Evolutionary conservation across 2,113 vertebrate species (phyloP).

Genomic region (Nothocercus nigrocapillus): DNA sequence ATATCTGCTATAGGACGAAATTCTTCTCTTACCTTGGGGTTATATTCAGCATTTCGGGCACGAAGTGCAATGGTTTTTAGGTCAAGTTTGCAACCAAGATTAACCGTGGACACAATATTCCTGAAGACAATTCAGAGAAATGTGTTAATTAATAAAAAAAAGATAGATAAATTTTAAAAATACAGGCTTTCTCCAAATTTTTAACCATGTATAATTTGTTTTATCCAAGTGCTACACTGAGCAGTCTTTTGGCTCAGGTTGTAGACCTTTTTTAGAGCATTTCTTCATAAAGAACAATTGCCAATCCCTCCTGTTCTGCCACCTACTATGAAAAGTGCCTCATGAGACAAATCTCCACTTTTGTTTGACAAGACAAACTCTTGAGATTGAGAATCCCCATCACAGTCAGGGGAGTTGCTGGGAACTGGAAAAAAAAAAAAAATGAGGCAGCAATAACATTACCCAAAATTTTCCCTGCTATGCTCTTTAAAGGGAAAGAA

Average conservation of each 20-base stretch:
- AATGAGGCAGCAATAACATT: background rate
- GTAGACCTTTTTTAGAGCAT: background rate
- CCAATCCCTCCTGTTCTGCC: background rate
- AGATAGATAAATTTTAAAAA: background rate
- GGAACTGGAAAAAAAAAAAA: background rate
- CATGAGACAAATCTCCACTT: background rate
- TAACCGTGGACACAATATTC: slow-evolving; percentile 99
- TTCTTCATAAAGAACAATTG: background rate
- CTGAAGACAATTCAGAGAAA: slow-evolving; percentile 74
- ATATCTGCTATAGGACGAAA: background rate
- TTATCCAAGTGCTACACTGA: background rate
- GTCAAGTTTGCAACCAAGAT: slow-evolving; percentile 98
- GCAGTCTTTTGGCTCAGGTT: background rate
- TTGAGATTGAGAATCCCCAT: background rate
- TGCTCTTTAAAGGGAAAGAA: background rate
- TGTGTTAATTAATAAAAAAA: background rate
- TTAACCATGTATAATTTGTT: background rate
- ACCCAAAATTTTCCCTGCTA: background rate
- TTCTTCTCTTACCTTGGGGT: slow-evolving; percentile 91
- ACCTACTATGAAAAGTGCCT: background rate
- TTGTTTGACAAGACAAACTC: background rate
- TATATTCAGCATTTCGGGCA: slow-evolving; percentile 99
- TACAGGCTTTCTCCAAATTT: background rate
- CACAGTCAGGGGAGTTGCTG: background rate
- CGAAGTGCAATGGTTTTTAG: slow-evolving; percentile 98